Conservation (phyloP, 2,797 vertebrate genomes). For the Pangasius sanitwongsei region DNA sequence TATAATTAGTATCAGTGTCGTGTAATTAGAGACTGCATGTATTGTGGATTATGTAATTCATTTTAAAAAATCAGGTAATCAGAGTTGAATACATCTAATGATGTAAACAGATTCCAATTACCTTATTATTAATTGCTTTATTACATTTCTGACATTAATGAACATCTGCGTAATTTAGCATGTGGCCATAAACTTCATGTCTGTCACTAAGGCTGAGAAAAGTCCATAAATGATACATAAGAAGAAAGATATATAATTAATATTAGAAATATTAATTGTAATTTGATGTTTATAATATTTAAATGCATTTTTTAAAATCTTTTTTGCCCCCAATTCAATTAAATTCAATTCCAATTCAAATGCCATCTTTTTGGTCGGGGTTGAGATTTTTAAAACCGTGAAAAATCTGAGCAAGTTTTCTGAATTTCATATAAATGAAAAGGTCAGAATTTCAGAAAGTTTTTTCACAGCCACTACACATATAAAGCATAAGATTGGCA, state of each 20-base stretch:
- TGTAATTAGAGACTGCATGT: background rate
- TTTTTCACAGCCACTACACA: background rate
- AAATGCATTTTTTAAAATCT: background rate
- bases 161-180: background rate
- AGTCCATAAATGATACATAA: background rate
- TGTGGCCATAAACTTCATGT: background rate
- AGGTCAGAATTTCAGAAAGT: constrained; percentile 13
- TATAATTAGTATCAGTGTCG: background rate
- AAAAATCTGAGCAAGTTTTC: background rate
- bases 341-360: background rate
- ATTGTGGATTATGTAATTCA: background rate
- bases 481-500: background rate
- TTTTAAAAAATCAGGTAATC: background rate
- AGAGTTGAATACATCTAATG: background rate
- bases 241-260: background rate
- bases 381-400: background rate
- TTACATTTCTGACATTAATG: background rate
- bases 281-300: background rate
- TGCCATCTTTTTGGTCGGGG: background rate
- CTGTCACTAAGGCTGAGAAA: background rate
- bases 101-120: background rate
- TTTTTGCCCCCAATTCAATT: background rate
- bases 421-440: background rate
- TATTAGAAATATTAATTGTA: background rate
- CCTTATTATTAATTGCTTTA: background rate